Evolutionary conservation across 2,888 invertebrate species (phyloP).

Genomic region (Agrotis clavis): DNA sequence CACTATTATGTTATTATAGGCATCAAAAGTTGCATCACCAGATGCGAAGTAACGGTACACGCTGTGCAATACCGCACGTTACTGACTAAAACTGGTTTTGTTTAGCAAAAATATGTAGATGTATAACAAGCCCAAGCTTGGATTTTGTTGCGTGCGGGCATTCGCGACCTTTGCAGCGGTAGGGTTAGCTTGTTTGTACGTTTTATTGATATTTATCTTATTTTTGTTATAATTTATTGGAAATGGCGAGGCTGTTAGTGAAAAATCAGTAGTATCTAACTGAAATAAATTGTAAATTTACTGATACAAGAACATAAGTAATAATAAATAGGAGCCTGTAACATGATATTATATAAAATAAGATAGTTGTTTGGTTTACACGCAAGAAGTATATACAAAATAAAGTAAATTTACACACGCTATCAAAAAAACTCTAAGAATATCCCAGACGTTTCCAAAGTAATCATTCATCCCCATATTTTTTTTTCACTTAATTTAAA

Average conservation of each 20-base stretch:
- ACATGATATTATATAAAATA: background rate
- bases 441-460: conserved; percentile 68
- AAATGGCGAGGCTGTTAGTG: conserved; percentile 15
- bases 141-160: conserved; percentile 81
- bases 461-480: conserved; percentile 65
- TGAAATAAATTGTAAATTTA: conserved; percentile 18
- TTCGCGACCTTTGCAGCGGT: conserved; percentile 80
- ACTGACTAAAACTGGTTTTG: conserved; percentile 84
- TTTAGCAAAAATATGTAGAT: conserved; percentile 81
- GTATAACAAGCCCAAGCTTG: conserved; percentile 67
- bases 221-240: conserved; percentile 59
- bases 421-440: conserved; percentile 35
- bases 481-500: conserved; percentile 91
- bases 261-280: conserved; percentile 27
- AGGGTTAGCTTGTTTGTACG: conserved; percentile 80
- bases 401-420: conserved; percentile 31
- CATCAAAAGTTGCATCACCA: conserved; percentile 88
- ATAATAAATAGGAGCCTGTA: background rate
- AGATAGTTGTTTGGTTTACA: background rate
- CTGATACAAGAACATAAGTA: background rate
- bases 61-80: conserved; percentile 83
- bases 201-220: conserved; percentile 64
- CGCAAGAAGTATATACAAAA: background rate
- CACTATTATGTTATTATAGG: conserved; percentile 89
- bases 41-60: conserved; percentile 85